Conservation (phyloP, 2,797 vertebrate genomes). For the Orientallactaga sibirica region DNA sequence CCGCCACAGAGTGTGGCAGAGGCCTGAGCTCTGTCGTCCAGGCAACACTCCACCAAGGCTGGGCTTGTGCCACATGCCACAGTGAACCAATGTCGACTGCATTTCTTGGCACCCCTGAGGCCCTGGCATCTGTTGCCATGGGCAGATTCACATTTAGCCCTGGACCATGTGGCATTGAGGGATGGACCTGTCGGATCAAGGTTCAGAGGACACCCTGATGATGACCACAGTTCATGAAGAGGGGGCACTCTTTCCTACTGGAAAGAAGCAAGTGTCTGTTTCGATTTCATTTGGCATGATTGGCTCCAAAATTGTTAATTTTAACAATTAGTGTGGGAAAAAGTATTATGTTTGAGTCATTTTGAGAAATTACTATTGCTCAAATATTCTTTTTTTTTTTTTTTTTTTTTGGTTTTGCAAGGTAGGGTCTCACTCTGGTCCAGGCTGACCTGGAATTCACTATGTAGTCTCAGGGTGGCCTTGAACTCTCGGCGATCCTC, state of each 20-base stretch:
- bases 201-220: background rate
- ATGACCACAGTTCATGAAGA: rapidly evolving
- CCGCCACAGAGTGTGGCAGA: rapidly evolving
- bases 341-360: background rate
- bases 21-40: background rate
- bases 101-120: background rate
- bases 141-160: too few relatives aligned
- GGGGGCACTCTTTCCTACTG: background rate
- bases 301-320: background rate
- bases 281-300: background rate
- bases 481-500: too few relatives aligned
- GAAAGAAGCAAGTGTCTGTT: background rate
- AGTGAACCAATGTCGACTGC: background rate
- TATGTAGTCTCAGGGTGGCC: too few relatives aligned
- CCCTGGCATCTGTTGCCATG: background rate
- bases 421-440: too few relatives aligned
- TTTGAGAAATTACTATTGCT: background rate
- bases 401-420: too few relatives aligned
- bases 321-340: background rate
- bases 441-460: too few relatives aligned
- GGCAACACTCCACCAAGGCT: background rate
- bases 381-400: background rate
- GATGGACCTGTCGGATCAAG: too few relatives aligned
- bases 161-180: too few relatives aligned
- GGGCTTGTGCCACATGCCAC: rapidly evolving